These are phyloP conservation scores for Typhlichthys eigenmanni DNA, from an alignment of 2,797 vertebrate species.

Conservation along the genomic window DNA sequence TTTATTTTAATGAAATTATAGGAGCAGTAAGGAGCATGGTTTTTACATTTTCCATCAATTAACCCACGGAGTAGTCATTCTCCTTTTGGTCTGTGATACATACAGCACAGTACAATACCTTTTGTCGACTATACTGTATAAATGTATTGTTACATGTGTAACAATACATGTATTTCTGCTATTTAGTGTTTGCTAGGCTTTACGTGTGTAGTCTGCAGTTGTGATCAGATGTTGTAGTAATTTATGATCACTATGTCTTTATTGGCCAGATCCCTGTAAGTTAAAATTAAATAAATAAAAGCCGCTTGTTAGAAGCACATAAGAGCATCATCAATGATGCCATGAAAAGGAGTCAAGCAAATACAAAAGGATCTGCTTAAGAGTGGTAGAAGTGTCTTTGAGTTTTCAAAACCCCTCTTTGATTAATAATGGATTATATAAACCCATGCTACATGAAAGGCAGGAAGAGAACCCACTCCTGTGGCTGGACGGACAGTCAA, in stretches of 20 bases:
- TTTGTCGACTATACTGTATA: neutral
- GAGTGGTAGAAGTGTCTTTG: constrained; percentile 85
- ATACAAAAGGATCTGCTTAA: constrained; percentile 74
- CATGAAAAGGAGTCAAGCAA: constrained; percentile 61
- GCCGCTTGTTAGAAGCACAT: constrained; percentile 39
- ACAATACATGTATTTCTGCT: too few species aligned
- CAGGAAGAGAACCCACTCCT: constrained; percentile 91
- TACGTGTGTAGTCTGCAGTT: constrained; percentile 15
- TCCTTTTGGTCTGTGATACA: neutral
- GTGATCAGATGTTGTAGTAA: constrained; percentile 29
- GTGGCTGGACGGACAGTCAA: constrained; percentile 90
- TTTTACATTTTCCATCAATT: neutral
- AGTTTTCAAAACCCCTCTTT: constrained; percentile 91
- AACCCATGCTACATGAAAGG: constrained; percentile 92
- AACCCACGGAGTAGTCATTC: neutral
- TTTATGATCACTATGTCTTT: constrained; percentile 35
- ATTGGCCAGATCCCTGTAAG: constrained; percentile 46
- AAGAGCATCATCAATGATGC: constrained; percentile 55
- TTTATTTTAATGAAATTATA: neutral
- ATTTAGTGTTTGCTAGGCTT: constrained; percentile 7
- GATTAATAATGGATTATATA: constrained; percentile 99
- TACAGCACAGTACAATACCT: neutral
- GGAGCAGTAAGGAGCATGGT: neutral
- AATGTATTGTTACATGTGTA: too few species aligned
- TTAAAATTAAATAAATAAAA: constrained; percentile 45